phyloP scores from a whole-genome alignment of 2,797 vertebrate species.

The Pelodytes ibericus region DNA sequence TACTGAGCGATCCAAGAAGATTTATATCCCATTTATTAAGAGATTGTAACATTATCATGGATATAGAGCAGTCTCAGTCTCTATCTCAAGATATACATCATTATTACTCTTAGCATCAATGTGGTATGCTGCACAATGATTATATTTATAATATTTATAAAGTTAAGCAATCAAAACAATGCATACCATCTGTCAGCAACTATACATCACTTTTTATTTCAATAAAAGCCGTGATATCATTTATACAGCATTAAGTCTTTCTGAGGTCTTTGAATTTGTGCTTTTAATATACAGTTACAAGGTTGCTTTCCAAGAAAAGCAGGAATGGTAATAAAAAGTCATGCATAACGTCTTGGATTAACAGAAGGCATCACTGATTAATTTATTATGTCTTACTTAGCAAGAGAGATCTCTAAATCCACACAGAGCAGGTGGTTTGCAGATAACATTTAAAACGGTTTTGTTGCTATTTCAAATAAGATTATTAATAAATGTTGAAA shows the following conservation, averaged over 20 bases:
- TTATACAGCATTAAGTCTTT: constrained; percentile 15
- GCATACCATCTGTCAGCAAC: constrained; percentile 64
- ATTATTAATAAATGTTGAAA: neutral
- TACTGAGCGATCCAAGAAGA: constrained; percentile 66
- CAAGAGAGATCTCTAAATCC: constrained; percentile 20
- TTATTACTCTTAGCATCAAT: constrained; percentile 70
- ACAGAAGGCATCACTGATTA: neutral
- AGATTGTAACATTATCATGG: constrained; percentile 66
- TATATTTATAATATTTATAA: constrained; percentile 74
- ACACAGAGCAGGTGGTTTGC: constrained; percentile 58
- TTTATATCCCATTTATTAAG: constrained; percentile 70
- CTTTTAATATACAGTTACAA: constrained; percentile 12
- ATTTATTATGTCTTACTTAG: constrained; percentile 26
- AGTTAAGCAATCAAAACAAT: constrained; percentile 69
- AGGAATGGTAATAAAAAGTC: constrained; percentile 54
- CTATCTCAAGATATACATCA: constrained; percentile 72
- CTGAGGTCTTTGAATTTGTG: constrained; percentile 30
- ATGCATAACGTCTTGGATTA: constrained; percentile 36
- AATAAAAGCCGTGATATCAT: constrained; percentile 57
- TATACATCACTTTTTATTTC: constrained; percentile 67
- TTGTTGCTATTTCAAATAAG: constrained; percentile 1
- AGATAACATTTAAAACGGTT: constrained; percentile 56
- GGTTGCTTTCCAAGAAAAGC: constrained; percentile 61
- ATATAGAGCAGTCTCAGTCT: constrained; percentile 73
- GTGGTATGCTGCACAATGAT: constrained; percentile 64